Evolutionary conservation across 2,113 vertebrate species (phyloP).

Genomic region (Oxygymnocypris stewartii): DNA sequence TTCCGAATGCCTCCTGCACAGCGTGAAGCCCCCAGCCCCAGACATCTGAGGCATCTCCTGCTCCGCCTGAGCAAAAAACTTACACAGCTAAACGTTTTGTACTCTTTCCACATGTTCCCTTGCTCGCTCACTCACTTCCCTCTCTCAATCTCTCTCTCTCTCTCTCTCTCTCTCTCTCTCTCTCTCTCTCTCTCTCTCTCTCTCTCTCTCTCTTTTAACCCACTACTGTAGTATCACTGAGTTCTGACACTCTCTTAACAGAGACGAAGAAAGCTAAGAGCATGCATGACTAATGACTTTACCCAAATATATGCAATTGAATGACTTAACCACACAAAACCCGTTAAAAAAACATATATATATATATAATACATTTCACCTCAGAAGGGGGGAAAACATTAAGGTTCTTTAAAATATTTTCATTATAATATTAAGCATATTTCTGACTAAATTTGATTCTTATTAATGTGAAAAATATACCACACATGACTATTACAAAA

Average conservation of each 20-base stretch:
- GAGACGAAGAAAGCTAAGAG: background rate
- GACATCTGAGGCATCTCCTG: slow-evolving; percentile 63
- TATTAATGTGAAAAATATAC: too few relatives aligned
- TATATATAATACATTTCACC: background rate
- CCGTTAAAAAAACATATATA: background rate
- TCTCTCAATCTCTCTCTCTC: too few relatives aligned
- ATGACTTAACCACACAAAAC: background rate
- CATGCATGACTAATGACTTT: background rate
- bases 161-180: too few relatives aligned
- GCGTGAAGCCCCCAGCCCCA: slow-evolving; percentile 67
- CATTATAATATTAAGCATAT: too few relatives aligned
- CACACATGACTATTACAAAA: too few relatives aligned
- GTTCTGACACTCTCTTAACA: background rate
- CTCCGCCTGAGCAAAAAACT: slow-evolving; percentile 59
- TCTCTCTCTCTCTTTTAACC: too few relatives aligned
- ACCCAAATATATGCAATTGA: background rate
- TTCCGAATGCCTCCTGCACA: slow-evolving; percentile 68
- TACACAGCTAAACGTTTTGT: slow-evolving; percentile 55
- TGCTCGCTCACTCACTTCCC: background rate
- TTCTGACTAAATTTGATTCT: too few relatives aligned
- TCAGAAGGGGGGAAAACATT: too few relatives aligned
- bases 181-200: too few relatives aligned
- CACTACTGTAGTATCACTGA: slow-evolving; percentile 8
- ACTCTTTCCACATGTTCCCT: slow-evolving; percentile 59
- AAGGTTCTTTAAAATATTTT: too few relatives aligned